Percentiles rank a stretch among this genome's conserved stretches.
These are phyloP conservation scores for Synchiropus splendidus DNA, from an alignment of 2,113 vertebrate genomes.

Conservation along the genomic window DNA sequence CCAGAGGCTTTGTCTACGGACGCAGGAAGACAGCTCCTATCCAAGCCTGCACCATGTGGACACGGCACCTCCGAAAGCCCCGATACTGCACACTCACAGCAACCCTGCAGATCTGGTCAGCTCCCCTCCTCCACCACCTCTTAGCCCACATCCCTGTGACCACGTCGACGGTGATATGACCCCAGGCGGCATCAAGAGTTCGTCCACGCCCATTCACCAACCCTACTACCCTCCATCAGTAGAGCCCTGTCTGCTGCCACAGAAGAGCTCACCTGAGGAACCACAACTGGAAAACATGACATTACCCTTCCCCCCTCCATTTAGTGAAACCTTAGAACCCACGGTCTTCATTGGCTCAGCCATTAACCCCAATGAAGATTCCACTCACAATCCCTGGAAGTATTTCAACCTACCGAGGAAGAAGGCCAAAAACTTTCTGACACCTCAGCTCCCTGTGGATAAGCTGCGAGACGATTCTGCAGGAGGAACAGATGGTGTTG, in stretches of 20 bases:
- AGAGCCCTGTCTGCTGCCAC: conserved; percentile 79
- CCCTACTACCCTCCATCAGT: conserved; percentile 88
- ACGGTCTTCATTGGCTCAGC: conserved; percentile 81
- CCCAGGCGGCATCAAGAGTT: conserved; percentile 69
- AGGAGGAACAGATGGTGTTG: conserved; percentile 63
- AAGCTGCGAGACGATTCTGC: conserved; percentile 79
- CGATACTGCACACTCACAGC: conserved; percentile 72
- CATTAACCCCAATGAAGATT: conserved; percentile 78
- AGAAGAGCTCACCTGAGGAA: conserved; percentile 78
- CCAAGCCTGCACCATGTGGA: conserved; percentile 76
- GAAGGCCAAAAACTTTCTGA: conserved; percentile 75
- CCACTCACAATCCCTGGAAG: conserved; percentile 83
- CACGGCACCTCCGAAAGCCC: conserved; percentile 72
- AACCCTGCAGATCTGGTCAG: conserved; percentile 69
- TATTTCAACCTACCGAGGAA: conserved; percentile 89
- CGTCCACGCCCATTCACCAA: conserved; percentile 85
- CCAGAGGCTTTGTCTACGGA: conserved; percentile 79
- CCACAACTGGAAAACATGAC: conserved; percentile 70
- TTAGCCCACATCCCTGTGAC: conserved; percentile 92
- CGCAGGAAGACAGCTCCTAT: conserved; percentile 80
- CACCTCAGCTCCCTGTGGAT: conserved; percentile 83
- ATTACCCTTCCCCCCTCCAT: conserved; percentile 72
- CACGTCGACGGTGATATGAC: conserved; percentile 71
- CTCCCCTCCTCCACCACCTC: conserved; percentile 88
- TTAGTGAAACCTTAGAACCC: conserved; percentile 80